Evolutionary conservation across 2,888 invertebrate species (phyloP).

Genomic region (Tupiocoris notatus): DNA sequence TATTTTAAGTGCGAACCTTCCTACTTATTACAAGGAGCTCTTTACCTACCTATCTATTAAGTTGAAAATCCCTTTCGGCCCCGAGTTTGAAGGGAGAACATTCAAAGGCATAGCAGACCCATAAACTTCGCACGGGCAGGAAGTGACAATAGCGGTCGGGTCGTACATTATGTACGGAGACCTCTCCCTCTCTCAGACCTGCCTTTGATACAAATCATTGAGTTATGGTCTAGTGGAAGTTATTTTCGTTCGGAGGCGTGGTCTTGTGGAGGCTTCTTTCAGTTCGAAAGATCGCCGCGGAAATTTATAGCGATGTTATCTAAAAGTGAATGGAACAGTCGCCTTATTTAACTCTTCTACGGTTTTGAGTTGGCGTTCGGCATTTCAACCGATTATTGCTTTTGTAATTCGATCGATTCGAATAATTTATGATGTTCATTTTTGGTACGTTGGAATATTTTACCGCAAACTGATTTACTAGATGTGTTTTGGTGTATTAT

Average conservation of each 20-base stretch:
- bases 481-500: too few relatives aligned
- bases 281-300: background rate
- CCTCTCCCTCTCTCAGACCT: background rate
- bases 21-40: background rate
- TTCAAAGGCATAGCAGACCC: background rate
- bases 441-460: too few relatives aligned
- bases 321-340: background rate
- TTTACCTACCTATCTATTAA: background rate
- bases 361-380: background rate
- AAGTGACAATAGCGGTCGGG: background rate
- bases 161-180: background rate
- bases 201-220: background rate
- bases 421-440: too few relatives aligned
- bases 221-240: background rate
- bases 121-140: background rate
- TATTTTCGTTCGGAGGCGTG: background rate
- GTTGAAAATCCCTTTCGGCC: background rate
- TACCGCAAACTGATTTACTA: too few relatives aligned
- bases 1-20: too few relatives aligned
- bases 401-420: too few relatives aligned
- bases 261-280: background rate
- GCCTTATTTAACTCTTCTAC: background rate
- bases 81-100: background rate
- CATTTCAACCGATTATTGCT: too few relatives aligned
- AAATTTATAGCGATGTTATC: background rate